Percentiles rank a stretch among this genome's conserved stretches.
These are phyloP conservation scores for Cataglyphis albicans DNA, from an alignment of 2,888 invertebrate species.

Conservation along the genomic window DNA sequence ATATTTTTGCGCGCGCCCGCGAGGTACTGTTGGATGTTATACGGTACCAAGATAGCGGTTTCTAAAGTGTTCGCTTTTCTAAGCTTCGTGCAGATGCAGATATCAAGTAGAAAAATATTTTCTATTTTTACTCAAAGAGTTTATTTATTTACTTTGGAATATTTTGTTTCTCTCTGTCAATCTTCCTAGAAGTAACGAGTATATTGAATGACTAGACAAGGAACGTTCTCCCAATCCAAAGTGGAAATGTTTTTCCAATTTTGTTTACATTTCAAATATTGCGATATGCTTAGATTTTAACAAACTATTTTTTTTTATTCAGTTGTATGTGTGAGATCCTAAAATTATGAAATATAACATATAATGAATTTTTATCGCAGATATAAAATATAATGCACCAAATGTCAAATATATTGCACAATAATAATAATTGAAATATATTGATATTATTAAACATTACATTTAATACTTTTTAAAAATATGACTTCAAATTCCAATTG, in stretches of 20 bases:
- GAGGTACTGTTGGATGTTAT: constrained; percentile 5
- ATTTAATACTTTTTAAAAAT: neutral
- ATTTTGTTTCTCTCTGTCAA: neutral
- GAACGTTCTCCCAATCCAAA: constrained; percentile 12
- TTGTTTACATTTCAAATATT: constrained; percentile 11
- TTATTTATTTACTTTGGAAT: constrained; percentile 7
- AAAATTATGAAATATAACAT: neutral
- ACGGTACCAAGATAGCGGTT: constrained; percentile 39
- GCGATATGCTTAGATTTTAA: neutral
- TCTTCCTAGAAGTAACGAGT: constrained; percentile 1
- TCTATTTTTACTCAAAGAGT: neutral
- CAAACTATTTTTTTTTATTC: neutral
- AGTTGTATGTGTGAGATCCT: neutral
- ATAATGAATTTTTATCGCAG: neutral
- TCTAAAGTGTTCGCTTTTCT: constrained; percentile 23
- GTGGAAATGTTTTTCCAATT: constrained; percentile 21
- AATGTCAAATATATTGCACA: neutral
- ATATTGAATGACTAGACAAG: constrained; percentile 29
- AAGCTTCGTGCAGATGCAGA: neutral
- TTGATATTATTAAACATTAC: neutral
- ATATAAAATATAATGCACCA: neutral
- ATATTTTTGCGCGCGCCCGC: constrained; percentile 7
- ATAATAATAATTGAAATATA: neutral
- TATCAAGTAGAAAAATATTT: neutral
- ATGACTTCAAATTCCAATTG: neutral